Evolutionary conservation across 1,140 invertebrate genomes (phyloP), one percentile per base, ranked within the genome.

Genomic region (Drosophila persimilis): DNA sequence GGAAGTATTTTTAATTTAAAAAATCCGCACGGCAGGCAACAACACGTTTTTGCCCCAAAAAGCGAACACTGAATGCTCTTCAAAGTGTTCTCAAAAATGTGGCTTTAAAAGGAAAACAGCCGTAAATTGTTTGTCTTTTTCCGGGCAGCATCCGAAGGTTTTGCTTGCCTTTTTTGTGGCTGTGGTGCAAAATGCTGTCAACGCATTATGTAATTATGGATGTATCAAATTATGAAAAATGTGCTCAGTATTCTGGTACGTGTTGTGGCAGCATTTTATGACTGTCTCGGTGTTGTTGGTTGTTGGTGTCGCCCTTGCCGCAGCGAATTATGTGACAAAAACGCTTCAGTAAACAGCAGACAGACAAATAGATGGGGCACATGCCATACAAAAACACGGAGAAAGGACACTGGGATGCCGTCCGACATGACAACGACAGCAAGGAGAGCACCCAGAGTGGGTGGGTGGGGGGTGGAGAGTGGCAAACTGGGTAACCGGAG

Each of bases 221-320:
- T 86, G 76, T 78, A 88, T 84, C 69, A 88, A 86, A 86, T 86
- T 77, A 86, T 86, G 81, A 86, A 80, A 86, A 86, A 86, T 86
- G 77, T 72, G 72, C 71, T 69, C 67, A 61, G 55, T 41, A 60
- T 73, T 63, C 54, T 41, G 53, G 57, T 80, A 77, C 73, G 77
- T 86, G 81, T 81, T 86, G 73, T 62, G 77, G 73, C 62, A 66
- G 65, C 70, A 75, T 77, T 78, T 86, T 71, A 85, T 85, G 81
- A 71, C 75, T 67, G 80, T 47, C 57, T 69, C 60, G 60, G 57
- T 44, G 39, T 9, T 24, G 70, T 41, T 31, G 31, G 31, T 3
- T 65, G 78, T 74, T 39, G 35, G 9, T 24, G 70, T 44, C 2
- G 7, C 71, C 55, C 71, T 80, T 17, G 57, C 58, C 63, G 54